phyloP scores from a whole-genome alignment of 2,113 vertebrate genomes.

The Larimichthys polyactis region DNA sequence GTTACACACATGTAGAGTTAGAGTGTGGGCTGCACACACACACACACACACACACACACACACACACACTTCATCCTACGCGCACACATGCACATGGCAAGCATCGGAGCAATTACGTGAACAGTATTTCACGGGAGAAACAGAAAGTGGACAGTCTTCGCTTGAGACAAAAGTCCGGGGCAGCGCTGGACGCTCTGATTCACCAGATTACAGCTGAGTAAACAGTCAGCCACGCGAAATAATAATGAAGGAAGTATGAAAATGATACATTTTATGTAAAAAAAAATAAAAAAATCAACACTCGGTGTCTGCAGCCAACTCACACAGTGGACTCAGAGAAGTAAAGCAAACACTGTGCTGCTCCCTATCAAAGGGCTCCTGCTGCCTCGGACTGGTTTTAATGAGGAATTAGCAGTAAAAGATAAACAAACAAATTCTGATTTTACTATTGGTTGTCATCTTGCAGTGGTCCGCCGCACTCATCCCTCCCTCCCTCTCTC shows the following conservation, averaged over 20 bases:
- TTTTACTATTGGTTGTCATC: constrained; percentile 55
- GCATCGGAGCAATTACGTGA: constrained; percentile 54
- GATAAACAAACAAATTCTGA: constrained; percentile 73
- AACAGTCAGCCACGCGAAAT: constrained; percentile 21
- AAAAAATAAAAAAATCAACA: constrained; percentile 47
- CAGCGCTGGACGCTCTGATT: constrained; percentile 24
- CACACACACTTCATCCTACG: constrained; percentile 11
- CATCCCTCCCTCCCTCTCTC: background rate
- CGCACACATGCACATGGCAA: constrained; percentile 36
- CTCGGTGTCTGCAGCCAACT: constrained; percentile 42
- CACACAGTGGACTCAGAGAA: constrained; percentile 69
- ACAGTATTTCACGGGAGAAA: constrained; percentile 46
- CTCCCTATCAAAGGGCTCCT: constrained; percentile 77
- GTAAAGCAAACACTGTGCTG: constrained; percentile 72
- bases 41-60: constrained; percentile 23
- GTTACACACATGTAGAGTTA: constrained; percentile 52
- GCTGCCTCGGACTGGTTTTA: constrained; percentile 73
- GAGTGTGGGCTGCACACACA: constrained; percentile 32
- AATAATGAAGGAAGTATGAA: constrained; percentile 45
- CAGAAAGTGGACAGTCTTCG: constrained; percentile 35
- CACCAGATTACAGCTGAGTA: constrained; percentile 37
- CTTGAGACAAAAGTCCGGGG: constrained; percentile 38
- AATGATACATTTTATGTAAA: constrained; percentile 52
- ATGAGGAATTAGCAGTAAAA: constrained; percentile 79
- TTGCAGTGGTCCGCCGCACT: background rate